Percentiles rank a stretch among this genome's conserved stretches.
phyloP scores from a whole-genome alignment of 2,797 vertebrate species.

The Spinibarbus caldwelli region DNA sequence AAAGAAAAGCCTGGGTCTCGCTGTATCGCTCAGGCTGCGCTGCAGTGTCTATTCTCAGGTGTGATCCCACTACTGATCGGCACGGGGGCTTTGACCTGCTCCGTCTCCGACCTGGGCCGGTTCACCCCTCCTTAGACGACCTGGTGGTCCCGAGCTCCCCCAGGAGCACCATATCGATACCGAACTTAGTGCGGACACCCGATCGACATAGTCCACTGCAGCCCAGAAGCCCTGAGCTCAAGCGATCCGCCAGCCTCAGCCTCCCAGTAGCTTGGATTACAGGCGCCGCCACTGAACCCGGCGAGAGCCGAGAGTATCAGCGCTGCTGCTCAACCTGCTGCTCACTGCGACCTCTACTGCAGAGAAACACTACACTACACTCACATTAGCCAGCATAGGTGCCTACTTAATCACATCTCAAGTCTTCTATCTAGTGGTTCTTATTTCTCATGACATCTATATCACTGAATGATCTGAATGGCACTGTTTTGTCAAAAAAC shows the following conservation, averaged over 20 bases:
- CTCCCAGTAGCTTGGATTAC: too few relatives aligned
- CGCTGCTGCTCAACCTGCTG: too few relatives aligned
- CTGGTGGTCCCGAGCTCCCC: constrained; percentile 57
- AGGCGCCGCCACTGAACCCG: too few relatives aligned
- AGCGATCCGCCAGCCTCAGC: too few relatives aligned
- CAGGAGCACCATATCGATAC: constrained; percentile 62
- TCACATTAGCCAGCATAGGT: background rate
- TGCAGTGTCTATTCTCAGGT: background rate
- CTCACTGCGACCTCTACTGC: too few relatives aligned
- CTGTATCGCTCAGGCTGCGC: too few relatives aligned
- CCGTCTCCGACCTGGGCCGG: constrained; percentile 44
- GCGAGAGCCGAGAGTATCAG: too few relatives aligned
- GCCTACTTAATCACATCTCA: background rate
- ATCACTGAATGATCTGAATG: background rate
- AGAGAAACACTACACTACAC: too few relatives aligned
- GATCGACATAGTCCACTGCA: constrained; percentile 57
- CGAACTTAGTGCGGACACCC: constrained; percentile 61
- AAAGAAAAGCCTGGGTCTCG: too few relatives aligned
- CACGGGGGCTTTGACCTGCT: constrained; percentile 61
- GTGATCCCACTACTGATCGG: constrained; percentile 55
- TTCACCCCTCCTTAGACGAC: constrained; percentile 54
- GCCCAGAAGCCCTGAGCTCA: background rate
- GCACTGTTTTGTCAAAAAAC: background rate
- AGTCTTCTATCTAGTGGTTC: background rate
- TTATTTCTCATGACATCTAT: background rate